Evolutionary conservation across 2,888 invertebrate genomes (phyloP), one percentile per base, ranked within the genome.

Genomic region (Cryptosula pallasiana): DNA sequence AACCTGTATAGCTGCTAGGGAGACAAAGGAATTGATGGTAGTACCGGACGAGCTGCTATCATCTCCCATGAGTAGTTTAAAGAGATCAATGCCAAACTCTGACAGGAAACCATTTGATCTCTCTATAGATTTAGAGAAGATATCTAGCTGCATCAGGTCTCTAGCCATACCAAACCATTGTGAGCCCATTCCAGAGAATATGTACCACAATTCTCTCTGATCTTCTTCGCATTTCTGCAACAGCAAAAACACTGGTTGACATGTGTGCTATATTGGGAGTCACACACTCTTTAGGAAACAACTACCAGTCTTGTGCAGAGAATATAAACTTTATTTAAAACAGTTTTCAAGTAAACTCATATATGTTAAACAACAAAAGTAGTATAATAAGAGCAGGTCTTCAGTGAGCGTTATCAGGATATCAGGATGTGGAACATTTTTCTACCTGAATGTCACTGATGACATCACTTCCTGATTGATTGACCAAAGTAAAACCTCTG

Each of bases 161-260:
- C 90, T 90, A n/a, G n/a, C n/a, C n/a, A n/a, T n/a, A n/a, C n/a
- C n/a, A n/a, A n/a, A n/a, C n/a, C n/a, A n/a, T n/a, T 20, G 91
- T 96, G 96, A 98, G 98, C 79, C 94, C 94, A 69, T 92, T 89
- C 97, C 97, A 98, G 95, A 92, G 87, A 95, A 98, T 75, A 98
- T 89, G 85, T 90, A 97, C 94, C 96, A 98, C 72, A 97, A 86
- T 0, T 96, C 94, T 20, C 92, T 89, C 75, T 89, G 88, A 58
- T 91, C 90, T 20, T 87, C 69, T 2, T 78, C 71, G 32, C 78
- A 76, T 55, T 55, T 55, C 55, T 55, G 25, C 23, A 55, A 55
- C n/a, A n/a, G n/a, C n/a, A n/a, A n/a, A 87, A n/a, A n/a, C n/a
- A n/a, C n/a, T n/a, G n/a, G n/a, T n/a, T n/a, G n/a, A n/a, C n/a